A percentile compares a stretch with the other conserved stretches of the same genome.
phyloP scores from a whole-genome alignment of 2,888 invertebrate species.

The Zonitis immaculata region DNA sequence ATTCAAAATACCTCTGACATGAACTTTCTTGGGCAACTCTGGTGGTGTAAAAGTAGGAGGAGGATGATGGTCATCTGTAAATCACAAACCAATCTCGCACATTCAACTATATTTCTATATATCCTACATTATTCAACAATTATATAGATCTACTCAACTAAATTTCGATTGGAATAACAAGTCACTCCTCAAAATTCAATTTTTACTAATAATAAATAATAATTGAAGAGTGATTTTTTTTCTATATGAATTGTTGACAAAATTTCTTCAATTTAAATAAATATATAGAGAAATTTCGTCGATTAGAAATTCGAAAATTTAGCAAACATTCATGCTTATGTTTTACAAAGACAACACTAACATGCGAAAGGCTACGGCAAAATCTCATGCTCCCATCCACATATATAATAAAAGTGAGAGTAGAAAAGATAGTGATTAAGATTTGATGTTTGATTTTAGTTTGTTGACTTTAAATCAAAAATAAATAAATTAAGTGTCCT shows the following conservation, averaged over 20 bases:
- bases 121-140: slow-evolving; percentile 15
- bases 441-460: neutral
- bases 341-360: neutral
- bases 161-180: neutral
- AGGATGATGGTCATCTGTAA: slow-evolving; percentile 95
- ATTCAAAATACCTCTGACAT: slow-evolving; percentile 76
- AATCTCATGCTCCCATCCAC: neutral
- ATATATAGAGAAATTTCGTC: neutral
- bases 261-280: too few relatives aligned
- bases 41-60: slow-evolving; percentile 98
- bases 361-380: neutral
- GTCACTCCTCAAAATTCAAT: neutral
- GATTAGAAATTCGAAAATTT: neutral
- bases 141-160: neutral
- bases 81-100: slow-evolving; percentile 66
- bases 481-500: too few relatives aligned
- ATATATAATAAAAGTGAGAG: neutral
- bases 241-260: too few relatives aligned
- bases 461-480: too few relatives aligned
- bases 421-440: slow-evolving; percentile 1
- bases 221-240: neutral
- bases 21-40: slow-evolving; percentile 98
- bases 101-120: slow-evolving; percentile 45
- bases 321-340: neutral
- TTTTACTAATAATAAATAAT: neutral